Evolutionary conservation across 2,888 invertebrate species (phyloP).

Genomic region (Epicampocera succincta): DNA sequence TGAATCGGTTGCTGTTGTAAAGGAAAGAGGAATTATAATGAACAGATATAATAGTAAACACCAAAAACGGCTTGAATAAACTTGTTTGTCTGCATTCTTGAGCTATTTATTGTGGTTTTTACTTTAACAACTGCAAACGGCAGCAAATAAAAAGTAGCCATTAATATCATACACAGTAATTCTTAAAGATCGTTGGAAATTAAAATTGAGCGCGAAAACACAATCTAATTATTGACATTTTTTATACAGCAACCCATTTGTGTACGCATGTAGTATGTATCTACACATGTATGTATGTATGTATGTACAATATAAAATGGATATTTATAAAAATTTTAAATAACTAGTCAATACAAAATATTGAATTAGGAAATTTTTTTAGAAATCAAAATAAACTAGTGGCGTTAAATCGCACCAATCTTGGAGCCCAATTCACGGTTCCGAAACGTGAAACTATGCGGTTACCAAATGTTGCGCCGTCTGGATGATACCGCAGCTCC

Average conservation of each 20-base stretch:
- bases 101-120: conserved; percentile 47
- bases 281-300: no score
- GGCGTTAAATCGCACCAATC: no score
- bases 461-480: no score
- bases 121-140: conserved; percentile 26
- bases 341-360: no score
- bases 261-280: no score
- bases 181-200: conserved; percentile 20
- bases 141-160: conserved; percentile 8
- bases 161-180: conserved; percentile 1
- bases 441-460: no score
- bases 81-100: conserved; percentile 68
- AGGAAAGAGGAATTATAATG: conserved; percentile 16
- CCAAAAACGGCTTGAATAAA: conserved; percentile 51
- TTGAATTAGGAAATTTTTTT: no score
- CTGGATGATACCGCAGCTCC: no score
- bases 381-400: no score
- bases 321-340: background rate
- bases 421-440: no score
- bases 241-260: background rate
- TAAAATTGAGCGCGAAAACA: conserved; percentile 47
- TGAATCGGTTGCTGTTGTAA: conserved; percentile 11
- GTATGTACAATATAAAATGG: no score
- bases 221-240: conserved; percentile 29
- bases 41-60: conserved; percentile 15